Percentiles rank a stretch among this genome's conserved stretches.
Evolutionary conservation across 2,888 invertebrate genomes (phyloP).

Genomic region (Blera fallax): DNA sequence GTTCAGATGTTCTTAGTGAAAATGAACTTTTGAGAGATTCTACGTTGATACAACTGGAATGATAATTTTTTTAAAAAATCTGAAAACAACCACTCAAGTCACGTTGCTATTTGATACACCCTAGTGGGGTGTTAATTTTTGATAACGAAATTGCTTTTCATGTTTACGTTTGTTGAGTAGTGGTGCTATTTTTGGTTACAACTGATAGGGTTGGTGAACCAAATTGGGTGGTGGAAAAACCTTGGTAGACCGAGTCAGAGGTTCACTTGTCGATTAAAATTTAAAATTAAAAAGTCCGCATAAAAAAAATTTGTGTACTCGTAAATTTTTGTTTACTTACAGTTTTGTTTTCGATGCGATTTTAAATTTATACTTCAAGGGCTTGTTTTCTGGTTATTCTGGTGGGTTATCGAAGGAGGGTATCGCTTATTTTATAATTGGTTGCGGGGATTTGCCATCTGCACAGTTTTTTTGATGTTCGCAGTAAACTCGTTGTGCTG

Average conservation of each 20-base stretch:
- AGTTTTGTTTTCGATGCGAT: background rate
- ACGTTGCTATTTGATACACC: background rate
- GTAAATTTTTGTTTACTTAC: background rate
- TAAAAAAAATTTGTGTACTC: background rate
- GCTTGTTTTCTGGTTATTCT: background rate
- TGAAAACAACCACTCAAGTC: background rate
- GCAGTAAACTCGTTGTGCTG: too few relatives aligned
- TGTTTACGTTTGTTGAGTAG: background rate
- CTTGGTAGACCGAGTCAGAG: background rate
- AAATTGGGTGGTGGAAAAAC: background rate
- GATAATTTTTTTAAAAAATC: background rate
- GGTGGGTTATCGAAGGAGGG: background rate
- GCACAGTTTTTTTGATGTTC: too few relatives aligned
- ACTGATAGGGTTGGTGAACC: background rate
- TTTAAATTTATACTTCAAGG: background rate
- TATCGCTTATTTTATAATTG: background rate
- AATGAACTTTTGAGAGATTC: constrained; percentile 16
- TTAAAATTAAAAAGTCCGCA: background rate
- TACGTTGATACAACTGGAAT: background rate
- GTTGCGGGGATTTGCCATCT: too few relatives aligned
- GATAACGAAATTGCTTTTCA: background rate
- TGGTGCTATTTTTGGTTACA: background rate
- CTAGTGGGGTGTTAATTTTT: background rate
- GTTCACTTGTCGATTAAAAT: background rate
- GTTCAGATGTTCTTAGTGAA: constrained; percentile 35